Percentiles rank a stretch among this genome's conserved stretches.
Evolutionary conservation across 2,888 invertebrate species (phyloP).

Genomic region (Mesorhabditis sp.): DNA sequence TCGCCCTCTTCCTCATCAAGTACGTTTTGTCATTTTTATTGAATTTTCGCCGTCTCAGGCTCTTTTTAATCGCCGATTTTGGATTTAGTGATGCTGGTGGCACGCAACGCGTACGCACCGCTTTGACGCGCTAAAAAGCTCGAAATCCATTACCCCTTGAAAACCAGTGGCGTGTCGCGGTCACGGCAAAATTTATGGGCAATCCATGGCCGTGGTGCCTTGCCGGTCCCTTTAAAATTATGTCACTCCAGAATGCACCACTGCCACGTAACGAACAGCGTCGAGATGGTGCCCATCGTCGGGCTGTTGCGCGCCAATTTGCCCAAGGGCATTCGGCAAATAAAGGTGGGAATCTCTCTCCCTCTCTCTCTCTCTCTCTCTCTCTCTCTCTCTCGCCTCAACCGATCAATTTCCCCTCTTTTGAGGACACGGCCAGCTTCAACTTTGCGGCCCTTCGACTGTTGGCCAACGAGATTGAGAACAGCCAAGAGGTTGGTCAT

Average conservation of each 20-base stretch:
- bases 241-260: constrained; percentile 59
- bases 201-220: too few species aligned
- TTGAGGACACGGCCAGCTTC: constrained; percentile 77
- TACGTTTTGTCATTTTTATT: constrained; percentile 17
- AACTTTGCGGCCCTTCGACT: constrained; percentile 79
- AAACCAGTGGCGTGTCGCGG: too few species aligned
- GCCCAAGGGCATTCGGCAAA: constrained; percentile 65
- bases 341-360: constrained; percentile 18
- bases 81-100: too few species aligned
- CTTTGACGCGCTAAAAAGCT: too few species aligned
- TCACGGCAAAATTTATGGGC: too few species aligned
- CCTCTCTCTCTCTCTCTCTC: too few species aligned
- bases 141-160: too few species aligned
- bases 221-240: too few species aligned
- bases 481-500: constrained; percentile 68
- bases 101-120: too few species aligned
- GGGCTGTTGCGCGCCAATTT: constrained; percentile 69
- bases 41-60: neutral
- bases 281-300: constrained; percentile 69
- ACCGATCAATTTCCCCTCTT: neutral
- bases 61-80: too few species aligned
- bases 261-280: constrained; percentile 72
- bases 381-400: too few species aligned
- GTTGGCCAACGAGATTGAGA: constrained; percentile 74
- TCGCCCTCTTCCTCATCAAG: constrained; percentile 69